Evolutionary conservation across 2,797 vertebrate genomes (phyloP), one percentile per base, ranked within the genome.

Genomic region (Lindbergichthys nudifrons): DNA sequence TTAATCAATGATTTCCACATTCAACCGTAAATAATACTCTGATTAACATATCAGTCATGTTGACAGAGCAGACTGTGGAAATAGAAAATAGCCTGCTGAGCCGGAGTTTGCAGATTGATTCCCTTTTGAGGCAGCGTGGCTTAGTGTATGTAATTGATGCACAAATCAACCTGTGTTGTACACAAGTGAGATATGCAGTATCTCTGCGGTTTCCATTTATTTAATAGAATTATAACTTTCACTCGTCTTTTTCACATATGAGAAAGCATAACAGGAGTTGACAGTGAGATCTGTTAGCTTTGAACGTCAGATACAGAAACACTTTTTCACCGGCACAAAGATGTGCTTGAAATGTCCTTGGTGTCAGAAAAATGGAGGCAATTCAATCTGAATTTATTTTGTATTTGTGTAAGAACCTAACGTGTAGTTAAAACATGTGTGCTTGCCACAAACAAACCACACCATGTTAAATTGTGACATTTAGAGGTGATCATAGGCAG

Each of bases 11-110:
- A 75, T 80, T 87, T 86, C 70, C 61, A 75, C 43, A 67, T 84
- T 83, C 60, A 81, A 62, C 71, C 52, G 67, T 76, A 82, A 88
- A 89, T 84, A 90, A 85, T 70, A 73, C 39, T 81, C 63, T 85
- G 78, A 88, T 89, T 87, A 84, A 80, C 75, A 82, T 75, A 80
- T 88, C 82, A 82, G 82, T 87, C 80, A 82, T 81, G 81, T 76
- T 85, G 81, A 83, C 79, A 58, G 58, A 83, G 70, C 80, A 83
- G 67, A 72, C 42, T 73, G 75, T 52, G 64, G 63, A 42, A 83
- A 79, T 43, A 76, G 75, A 83, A 83, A 83, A 78, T 62, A 70
- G 61, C 84, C 79, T 69, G 70, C 85, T 84, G 82, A 83, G 76
- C 45, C 1, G 1, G 39, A 65, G 53, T 77, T 77, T 75, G 59